Percentiles rank a stretch among this genome's conserved stretches.
Evolutionary conservation across 2,797 vertebrate genomes (phyloP).

Genomic region (Malurus leucopterus): DNA sequence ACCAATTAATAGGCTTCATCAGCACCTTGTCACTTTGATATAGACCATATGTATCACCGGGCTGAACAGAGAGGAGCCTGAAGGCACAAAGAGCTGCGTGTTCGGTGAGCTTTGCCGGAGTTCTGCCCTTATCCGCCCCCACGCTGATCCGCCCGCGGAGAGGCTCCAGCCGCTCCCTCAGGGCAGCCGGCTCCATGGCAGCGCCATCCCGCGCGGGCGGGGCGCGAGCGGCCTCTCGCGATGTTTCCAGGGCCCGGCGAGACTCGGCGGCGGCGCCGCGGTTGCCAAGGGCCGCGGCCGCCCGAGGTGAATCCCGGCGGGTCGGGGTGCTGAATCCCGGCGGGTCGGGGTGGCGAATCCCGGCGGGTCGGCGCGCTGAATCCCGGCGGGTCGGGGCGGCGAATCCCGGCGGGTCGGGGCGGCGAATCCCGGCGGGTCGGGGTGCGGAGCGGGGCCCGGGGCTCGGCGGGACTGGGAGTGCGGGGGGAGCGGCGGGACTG

Average conservation of each 20-base stretch:
- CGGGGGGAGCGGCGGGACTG: not conserved
- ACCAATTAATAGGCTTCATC: no score
- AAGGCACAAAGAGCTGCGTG: rapidly evolving
- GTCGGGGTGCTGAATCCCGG: no score
- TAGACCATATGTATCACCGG: no score
- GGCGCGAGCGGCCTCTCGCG: no score
- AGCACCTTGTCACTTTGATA: no score
- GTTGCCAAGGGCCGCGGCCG: not conserved
- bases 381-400: no score
- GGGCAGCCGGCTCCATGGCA: rapidly evolving
- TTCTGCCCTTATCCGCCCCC: rapidly evolving
- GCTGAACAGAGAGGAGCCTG: rapidly evolving
- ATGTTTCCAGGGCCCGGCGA: no score
- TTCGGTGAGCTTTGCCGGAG: rapidly evolving
- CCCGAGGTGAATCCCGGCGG: not conserved
- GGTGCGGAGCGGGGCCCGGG: not conserved
- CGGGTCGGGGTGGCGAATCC: not conserved
- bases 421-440: not conserved
- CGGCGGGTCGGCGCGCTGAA: not conserved
- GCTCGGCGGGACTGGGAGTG: not conserved
- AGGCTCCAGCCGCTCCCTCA: rapidly evolving
- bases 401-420: no score
- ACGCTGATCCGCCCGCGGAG: rapidly evolving
- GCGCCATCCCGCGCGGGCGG: no score
- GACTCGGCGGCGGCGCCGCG: no score